Evolutionary conservation across 2,113 vertebrate species (phyloP), one percentile per base, ranked within the genome.

Genomic region (Sturnira hondurensis): DNA sequence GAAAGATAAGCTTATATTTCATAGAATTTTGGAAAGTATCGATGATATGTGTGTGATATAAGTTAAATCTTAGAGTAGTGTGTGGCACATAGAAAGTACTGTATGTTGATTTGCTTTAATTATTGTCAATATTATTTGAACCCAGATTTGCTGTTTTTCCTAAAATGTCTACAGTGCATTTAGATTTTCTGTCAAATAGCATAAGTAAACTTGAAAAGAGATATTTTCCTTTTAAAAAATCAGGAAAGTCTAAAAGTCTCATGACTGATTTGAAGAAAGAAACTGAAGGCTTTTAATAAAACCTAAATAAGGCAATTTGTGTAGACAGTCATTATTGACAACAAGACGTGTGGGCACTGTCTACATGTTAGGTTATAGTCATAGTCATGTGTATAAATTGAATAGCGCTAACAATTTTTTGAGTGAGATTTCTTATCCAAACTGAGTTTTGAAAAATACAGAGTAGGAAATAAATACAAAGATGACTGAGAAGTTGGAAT

Each of bases 391-490:
- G 10, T 76, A 14, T 47, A 78, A 86, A 93, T 45, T 16, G 31
- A 94, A 71, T 2, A 95, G 20, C 7, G 45, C 7, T 33, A 89
- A 89, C 22, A 87, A 41, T 22, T 70, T 89, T 89, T 84, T 68
- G 22, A 93, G 63, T 45, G 56, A 86, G 24, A 45, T 92, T 92
- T 95, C 45, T 96, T 95, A 85, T 87, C 8, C 47, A 95, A 97
- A n/a, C 65, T n/a, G 76, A 85, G 31, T 11, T 81, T 8, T 54
- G 65, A 95, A 96, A 97, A 92, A 70, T 73, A 92, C 28, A 86
- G 78, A 41, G 8, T 56, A 92, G 89, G 85, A 96, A 61, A 80
- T 94, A 68, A 67, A 96, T 52, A 91, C 94, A 50, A 63, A 88
- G 81, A 94, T 4, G 38, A 71, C 74, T 2, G 4, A 96, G 41